Evolutionary conservation across 2,888 invertebrate genomes (phyloP).

Genomic region (Chloroclysta siterata): DNA sequence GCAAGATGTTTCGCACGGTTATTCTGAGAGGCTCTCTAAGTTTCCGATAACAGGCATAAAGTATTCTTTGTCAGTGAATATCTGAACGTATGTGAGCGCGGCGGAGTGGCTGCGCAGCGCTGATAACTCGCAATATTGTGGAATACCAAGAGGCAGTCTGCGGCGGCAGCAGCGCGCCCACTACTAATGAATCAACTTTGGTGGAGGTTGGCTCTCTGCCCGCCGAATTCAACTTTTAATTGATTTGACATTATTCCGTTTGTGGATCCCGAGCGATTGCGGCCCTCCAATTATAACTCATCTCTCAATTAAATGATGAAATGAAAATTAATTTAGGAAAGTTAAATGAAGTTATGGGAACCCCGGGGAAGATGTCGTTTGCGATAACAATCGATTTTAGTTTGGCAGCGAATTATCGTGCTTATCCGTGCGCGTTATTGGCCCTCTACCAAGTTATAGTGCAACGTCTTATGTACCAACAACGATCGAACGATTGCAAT

Average conservation of each 20-base stretch:
- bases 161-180: conserved; percentile 56
- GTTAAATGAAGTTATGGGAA: conserved; percentile 75
- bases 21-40: conserved; percentile 9
- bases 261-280: conserved; percentile 71
- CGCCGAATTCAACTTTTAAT: conserved; percentile 80
- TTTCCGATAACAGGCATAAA: conserved; percentile 41
- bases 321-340: conserved; percentile 79
- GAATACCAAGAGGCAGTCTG: conserved; percentile 50
- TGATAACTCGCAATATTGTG: conserved; percentile 63
- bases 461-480: conserved; percentile 24
- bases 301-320: conserved; percentile 77
- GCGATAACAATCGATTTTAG: conserved; percentile 52
- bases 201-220: conserved; percentile 66
- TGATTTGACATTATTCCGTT: conserved; percentile 83
- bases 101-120: conserved; percentile 48
- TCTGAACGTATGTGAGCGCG: conserved; percentile 53
- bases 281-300: conserved; percentile 79
- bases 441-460: conserved; percentile 31
- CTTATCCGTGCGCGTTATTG: conserved; percentile 33
- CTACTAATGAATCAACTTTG: conserved; percentile 78
- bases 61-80: conserved; percentile 53
- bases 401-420: conserved; percentile 33
- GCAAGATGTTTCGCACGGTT: conserved; percentile 12
- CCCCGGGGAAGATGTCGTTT: conserved; percentile 55
- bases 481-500: conserved; percentile 29